Evolutionary conservation across 2,797 vertebrate species (phyloP).

Genomic region (Manis pentadactyla): DNA sequence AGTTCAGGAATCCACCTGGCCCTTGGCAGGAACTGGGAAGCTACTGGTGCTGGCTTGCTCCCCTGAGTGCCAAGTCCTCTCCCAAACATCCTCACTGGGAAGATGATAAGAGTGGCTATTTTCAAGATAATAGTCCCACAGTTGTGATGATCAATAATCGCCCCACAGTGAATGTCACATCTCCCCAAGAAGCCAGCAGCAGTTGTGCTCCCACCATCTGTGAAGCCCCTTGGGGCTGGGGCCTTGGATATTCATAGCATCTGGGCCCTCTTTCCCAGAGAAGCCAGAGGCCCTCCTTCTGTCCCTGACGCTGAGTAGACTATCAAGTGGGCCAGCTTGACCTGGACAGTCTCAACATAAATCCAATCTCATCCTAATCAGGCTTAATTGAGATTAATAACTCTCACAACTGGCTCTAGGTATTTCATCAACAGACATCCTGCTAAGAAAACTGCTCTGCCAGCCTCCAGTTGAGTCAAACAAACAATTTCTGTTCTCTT

Average conservation of each 20-base stretch:
- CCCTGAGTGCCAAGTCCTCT: constrained; percentile 34
- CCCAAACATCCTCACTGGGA: constrained; percentile 46
- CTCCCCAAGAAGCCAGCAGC: constrained; percentile 5
- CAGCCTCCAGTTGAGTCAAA: constrained; percentile 25
- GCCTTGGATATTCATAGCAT: constrained; percentile 75
- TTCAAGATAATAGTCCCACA: constrained; percentile 16
- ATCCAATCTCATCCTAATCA: constrained; percentile 84
- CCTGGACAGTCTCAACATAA: constrained; percentile 83
- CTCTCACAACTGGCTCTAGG: constrained; percentile 79
- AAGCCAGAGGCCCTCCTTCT: neutral
- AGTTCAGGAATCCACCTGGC: neutral
- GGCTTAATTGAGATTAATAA: constrained; percentile 87
- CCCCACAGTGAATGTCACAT: constrained; percentile 27
- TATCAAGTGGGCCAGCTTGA: constrained; percentile 69
- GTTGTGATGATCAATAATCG: constrained; percentile 72
- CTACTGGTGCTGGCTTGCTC: constrained; percentile 1
- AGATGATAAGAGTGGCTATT: constrained; percentile 42
- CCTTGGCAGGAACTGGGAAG: constrained; percentile 41
- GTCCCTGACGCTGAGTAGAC: constrained; percentile 77
- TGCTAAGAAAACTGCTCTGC: constrained; percentile 81
- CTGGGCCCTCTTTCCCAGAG: neutral
- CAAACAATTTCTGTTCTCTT: neutral
- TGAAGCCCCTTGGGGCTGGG: constrained; percentile 52
- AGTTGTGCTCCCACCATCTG: constrained; percentile 55
- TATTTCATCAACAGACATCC: constrained; percentile 85